These are phyloP conservation scores for Nasonovia ribisnigri DNA, from an alignment of 2,888 invertebrate species.

Conservation along the genomic window DNA sequence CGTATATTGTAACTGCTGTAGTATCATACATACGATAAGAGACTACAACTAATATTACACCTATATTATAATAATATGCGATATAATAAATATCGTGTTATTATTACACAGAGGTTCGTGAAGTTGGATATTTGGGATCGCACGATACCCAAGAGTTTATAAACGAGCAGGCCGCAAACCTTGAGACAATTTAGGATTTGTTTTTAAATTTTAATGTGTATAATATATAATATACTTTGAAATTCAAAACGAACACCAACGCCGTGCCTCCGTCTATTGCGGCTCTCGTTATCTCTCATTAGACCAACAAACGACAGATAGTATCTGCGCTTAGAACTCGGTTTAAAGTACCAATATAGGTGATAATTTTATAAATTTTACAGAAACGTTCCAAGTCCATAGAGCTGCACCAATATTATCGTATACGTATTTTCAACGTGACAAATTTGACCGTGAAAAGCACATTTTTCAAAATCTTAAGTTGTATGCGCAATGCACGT, in stretches of 20 bases:
- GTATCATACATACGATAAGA: background rate
- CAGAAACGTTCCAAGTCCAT: background rate
- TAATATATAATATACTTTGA: background rate
- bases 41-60: background rate
- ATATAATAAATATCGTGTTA: background rate
- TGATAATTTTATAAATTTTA: background rate
- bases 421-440: background rate
- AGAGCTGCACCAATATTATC: background rate
- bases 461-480: background rate
- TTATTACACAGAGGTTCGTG: background rate
- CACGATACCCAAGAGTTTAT: background rate
- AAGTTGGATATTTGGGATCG: background rate
- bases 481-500: background rate
- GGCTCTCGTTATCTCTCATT: background rate
- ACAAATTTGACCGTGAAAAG: background rate
- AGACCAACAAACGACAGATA: background rate
- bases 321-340: background rate
- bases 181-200: background rate
- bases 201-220: background rate
- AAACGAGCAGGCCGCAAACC: background rate
- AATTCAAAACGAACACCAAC: background rate
- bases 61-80: background rate
- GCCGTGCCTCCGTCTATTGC: background rate
- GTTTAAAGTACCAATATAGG: background rate
- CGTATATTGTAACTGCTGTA: background rate